Evolutionary conservation across 2,888 invertebrate genomes (phyloP).

Genomic region (Thalpophila matura): DNA sequence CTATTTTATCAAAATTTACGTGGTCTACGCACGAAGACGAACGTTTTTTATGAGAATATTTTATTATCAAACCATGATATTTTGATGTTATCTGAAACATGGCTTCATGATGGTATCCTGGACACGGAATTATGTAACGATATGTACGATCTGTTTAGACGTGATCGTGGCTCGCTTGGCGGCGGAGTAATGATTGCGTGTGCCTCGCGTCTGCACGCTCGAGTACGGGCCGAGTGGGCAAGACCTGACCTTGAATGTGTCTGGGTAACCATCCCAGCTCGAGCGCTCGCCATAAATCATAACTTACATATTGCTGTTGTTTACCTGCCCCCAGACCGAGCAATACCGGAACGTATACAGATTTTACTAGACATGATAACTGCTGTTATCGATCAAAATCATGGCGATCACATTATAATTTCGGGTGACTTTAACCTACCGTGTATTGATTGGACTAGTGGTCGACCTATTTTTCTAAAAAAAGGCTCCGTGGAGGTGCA

Average conservation of each 20-base stretch:
- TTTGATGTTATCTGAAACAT: background rate
- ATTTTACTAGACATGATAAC: background rate
- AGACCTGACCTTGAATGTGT: background rate
- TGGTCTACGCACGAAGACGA: too few species aligned
- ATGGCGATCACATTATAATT: background rate
- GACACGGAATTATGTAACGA: background rate
- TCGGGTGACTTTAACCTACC: background rate
- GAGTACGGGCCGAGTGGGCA: background rate
- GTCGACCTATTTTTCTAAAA: background rate
- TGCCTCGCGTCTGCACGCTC: background rate
- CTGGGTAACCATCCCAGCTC: background rate
- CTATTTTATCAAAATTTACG: background rate
- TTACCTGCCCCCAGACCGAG: background rate
- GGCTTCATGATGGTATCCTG: background rate
- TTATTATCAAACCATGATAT: background rate
- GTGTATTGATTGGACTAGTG: background rate
- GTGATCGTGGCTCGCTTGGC: background rate
- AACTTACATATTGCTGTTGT: background rate
- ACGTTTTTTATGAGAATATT: background rate
- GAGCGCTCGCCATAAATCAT: background rate
- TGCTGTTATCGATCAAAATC: background rate
- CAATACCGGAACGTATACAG: background rate
- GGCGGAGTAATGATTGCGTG: background rate
- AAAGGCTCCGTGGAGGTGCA: background rate
- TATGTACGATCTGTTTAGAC: background rate